Evolutionary conservation across 2,797 vertebrate species (phyloP).

Genomic region (Anas flavirostris): DNA sequence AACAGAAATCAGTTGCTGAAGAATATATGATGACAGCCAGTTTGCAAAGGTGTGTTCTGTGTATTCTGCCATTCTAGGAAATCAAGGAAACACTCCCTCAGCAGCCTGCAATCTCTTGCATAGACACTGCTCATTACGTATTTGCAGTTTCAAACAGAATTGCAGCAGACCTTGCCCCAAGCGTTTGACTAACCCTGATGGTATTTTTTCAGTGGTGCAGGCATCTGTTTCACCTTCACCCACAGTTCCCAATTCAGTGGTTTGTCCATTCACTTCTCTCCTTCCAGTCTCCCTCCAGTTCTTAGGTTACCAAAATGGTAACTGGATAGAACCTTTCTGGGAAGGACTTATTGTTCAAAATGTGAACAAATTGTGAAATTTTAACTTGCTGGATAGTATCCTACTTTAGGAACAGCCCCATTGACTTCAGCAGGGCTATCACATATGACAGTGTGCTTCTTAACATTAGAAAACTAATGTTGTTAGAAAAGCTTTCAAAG

Average conservation of each 20-base stretch:
- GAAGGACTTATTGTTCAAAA: not conserved
- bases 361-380: not conserved
- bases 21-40: not conserved
- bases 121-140: not conserved
- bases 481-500: not conserved
- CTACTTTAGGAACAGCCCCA: not conserved
- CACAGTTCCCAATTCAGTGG: not conserved
- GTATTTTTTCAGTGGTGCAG: not conserved
- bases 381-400: not conserved
- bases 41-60: not conserved
- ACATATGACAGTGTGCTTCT: not conserved
- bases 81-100: not conserved
- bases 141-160: not conserved
- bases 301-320: not conserved
- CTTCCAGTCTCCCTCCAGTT: not conserved
- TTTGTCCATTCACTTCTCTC: not conserved
- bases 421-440: not conserved
- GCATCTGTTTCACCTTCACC: not conserved
- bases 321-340: not conserved
- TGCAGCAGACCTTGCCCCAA: not conserved
- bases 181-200: not conserved
- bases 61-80: constrained; percentile 27
- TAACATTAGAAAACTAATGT: not conserved
- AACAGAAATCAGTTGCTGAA: constrained; percentile 30
- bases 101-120: not conserved